These are phyloP conservation scores for Hyperopisus bebe DNA, from an alignment of 2,113 vertebrate genomes.

Conservation along the genomic window DNA sequence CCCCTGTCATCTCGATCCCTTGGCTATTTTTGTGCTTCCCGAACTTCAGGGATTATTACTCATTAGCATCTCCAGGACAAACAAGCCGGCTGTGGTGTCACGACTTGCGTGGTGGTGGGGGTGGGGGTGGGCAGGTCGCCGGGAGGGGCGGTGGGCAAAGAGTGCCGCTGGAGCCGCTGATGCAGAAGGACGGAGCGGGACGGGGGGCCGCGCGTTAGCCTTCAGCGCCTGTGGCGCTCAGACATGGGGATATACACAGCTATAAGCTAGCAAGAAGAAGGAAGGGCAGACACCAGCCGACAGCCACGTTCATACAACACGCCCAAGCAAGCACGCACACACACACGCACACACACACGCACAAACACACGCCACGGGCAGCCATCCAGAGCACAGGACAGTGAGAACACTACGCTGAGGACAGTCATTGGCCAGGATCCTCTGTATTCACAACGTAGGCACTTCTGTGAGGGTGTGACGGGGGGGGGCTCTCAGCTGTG, in stretches of 20 bases:
- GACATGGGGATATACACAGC: background rate
- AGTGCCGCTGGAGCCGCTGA: background rate
- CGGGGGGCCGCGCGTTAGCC: background rate
- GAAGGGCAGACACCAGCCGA: background rate
- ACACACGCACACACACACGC: constrained; percentile 34
- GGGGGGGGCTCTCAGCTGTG: background rate
- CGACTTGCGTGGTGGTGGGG: background rate
- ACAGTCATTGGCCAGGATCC: background rate
- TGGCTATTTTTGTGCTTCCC: background rate
- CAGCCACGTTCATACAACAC: background rate
- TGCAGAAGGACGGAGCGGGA: background rate
- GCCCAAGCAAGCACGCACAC: constrained; percentile 7
- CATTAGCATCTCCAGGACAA: constrained; percentile 33
- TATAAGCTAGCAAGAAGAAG: background rate
- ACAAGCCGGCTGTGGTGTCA: background rate
- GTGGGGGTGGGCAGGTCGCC: background rate
- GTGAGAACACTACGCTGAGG: background rate
- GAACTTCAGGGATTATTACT: constrained; percentile 33
- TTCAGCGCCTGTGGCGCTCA: background rate
- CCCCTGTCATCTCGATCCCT: background rate
- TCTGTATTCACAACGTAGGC: background rate
- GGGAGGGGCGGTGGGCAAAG: background rate
- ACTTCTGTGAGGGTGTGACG: background rate
- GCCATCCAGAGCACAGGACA: background rate
- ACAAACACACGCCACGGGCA: background rate